phyloP scores from a whole-genome alignment of 2,113 vertebrate species.

The Mugil cephalus region DNA sequence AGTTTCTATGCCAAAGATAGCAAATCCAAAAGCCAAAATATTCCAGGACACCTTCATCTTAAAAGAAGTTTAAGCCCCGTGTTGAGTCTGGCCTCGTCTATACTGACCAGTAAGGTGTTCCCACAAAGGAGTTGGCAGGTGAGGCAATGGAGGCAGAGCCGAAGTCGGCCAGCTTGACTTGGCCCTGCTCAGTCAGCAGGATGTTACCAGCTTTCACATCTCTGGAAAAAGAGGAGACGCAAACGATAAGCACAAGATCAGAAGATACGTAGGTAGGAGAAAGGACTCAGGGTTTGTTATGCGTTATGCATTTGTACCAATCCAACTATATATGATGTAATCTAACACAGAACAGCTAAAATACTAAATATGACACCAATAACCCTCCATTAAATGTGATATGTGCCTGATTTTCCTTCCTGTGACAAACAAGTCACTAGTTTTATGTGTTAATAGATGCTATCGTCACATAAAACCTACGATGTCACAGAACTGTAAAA shows the following conservation, averaged over 20 bases:
- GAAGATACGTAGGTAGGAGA: not conserved
- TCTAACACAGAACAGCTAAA: not conserved
- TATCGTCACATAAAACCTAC: not conserved
- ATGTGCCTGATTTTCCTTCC: not conserved
- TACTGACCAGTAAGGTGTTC: slow-evolving; percentile 98
- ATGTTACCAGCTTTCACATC: slow-evolving; percentile 99
- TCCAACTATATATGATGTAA: no score
- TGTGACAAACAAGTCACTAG: not conserved
- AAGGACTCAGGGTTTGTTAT: no score
- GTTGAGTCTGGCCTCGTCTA: not conserved
- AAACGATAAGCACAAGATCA: not conserved
- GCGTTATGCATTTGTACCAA: not conserved
- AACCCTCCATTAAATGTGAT: not conserved
- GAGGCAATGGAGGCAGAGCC: slow-evolving; percentile 98
- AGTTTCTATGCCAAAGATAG: not conserved
- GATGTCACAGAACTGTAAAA: slow-evolving; percentile 6
- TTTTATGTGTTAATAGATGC: not conserved
- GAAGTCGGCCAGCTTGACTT: slow-evolving; percentile 98
- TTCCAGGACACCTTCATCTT: not conserved
- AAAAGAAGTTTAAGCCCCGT: not conserved
- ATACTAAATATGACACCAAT: not conserved
- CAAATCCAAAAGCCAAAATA: not conserved
- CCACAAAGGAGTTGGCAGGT: slow-evolving; percentile 99
- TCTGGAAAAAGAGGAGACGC: slow-evolving; percentile 77
- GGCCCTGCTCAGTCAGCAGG: slow-evolving; percentile 97